Conservation (phyloP, 2,113 vertebrate genomes). For the Leuciscus idus region DNA sequence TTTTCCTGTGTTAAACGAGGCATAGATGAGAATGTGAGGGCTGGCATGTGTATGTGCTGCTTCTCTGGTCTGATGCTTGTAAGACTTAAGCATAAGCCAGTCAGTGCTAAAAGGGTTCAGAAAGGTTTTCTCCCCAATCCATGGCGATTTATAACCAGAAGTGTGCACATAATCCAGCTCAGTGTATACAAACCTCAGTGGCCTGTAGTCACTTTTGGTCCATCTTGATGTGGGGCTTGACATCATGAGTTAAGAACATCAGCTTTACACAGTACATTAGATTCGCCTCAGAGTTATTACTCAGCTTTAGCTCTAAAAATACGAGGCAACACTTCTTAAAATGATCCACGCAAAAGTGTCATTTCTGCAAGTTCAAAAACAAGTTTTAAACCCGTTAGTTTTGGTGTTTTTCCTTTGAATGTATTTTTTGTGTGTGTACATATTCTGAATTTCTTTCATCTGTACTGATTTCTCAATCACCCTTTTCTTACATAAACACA, state of each 20-base stretch:
- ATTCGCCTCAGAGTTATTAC: background rate
- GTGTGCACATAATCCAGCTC: slow-evolving; percentile 28
- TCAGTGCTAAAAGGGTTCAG: background rate
- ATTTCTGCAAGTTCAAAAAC: background rate
- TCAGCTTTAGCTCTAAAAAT: slow-evolving; percentile 7
- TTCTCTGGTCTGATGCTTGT: slow-evolving; percentile 18
- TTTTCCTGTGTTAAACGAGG: slow-evolving; percentile 30
- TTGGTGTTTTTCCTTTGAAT: background rate
- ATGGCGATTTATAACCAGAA: slow-evolving; percentile 8
- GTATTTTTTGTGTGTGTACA: background rate
- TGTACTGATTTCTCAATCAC: background rate
- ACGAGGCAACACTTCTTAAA: background rate
- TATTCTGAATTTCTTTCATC: background rate
- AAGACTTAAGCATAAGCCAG: slow-evolving; percentile 27
- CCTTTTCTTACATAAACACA: background rate
- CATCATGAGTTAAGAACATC: background rate
- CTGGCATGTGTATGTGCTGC: background rate
- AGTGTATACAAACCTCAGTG: background rate
- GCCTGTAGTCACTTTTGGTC: background rate
- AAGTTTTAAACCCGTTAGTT: slow-evolving; percentile 5
- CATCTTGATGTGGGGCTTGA: slow-evolving; percentile 9
- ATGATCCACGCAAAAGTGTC: background rate
- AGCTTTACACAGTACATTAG: background rate
- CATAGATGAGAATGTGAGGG: background rate
- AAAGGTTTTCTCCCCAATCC: background rate